Evolutionary conservation across 2,797 vertebrate genomes (phyloP).

Genomic region (Dendrocincla tyrannina): DNA sequence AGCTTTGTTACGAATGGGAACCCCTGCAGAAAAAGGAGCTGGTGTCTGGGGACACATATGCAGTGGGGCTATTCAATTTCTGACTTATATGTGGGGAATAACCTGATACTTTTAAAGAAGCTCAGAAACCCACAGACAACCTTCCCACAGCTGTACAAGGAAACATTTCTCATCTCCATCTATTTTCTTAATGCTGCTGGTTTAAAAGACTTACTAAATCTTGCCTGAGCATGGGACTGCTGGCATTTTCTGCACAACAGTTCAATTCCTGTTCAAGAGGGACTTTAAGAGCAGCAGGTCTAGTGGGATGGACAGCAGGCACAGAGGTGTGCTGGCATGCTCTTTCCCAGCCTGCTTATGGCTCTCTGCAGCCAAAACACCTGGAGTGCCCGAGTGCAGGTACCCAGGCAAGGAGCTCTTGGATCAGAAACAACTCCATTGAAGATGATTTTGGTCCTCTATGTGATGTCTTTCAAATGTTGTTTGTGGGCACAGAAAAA

Average conservation of each 20-base stretch:
- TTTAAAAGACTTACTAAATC: slow-evolving; percentile 2
- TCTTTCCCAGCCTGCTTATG: background rate
- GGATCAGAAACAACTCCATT: background rate
- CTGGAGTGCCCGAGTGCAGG: background rate
- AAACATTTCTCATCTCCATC: background rate
- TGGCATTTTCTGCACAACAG: background rate
- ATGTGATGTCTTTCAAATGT: background rate
- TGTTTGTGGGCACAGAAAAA: slow-evolving; percentile 15
- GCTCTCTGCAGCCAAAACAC: background rate
- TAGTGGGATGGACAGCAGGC: background rate
- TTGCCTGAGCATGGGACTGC: background rate
- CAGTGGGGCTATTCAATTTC: background rate
- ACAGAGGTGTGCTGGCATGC: background rate
- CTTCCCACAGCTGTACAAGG: background rate
- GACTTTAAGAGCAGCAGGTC: background rate
- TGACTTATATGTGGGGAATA: background rate
- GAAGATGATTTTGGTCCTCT: background rate
- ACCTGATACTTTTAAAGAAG: background rate
- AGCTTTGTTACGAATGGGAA: background rate
- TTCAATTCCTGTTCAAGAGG: background rate
- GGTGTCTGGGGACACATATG: background rate
- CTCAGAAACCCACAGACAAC: background rate
- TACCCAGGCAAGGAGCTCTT: background rate
- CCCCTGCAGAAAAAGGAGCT: background rate
- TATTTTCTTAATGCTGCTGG: background rate